Evolutionary conservation across 2,113 vertebrate genomes (phyloP).

Genomic region (Lipophrys pholis): DNA sequence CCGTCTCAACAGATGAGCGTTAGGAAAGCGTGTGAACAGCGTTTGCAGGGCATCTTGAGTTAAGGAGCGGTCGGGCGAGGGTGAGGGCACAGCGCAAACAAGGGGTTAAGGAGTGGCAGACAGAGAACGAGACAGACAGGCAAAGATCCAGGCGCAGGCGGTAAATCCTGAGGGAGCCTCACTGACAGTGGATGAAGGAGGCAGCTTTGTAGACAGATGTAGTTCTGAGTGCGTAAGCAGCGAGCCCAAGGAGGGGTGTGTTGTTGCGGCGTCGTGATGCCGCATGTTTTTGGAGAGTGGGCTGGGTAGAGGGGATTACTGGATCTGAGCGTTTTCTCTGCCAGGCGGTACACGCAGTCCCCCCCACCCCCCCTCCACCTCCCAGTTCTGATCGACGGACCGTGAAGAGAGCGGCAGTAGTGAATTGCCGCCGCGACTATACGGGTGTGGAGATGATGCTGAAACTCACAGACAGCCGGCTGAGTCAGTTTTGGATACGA

Average conservation of each 20-base stretch:
- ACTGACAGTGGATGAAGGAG: slow-evolving; percentile 58
- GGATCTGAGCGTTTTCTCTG: slow-evolving; percentile 34
- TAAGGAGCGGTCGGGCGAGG: slow-evolving; percentile 4
- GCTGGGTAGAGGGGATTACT: slow-evolving; percentile 46
- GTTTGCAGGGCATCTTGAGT: slow-evolving; percentile 31
- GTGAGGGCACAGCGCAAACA: neutral
- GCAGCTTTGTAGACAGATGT: slow-evolving; percentile 62
- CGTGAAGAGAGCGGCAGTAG: slow-evolving; percentile 24
- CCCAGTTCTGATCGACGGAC: slow-evolving; percentile 37
- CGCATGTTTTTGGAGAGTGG: slow-evolving; percentile 38
- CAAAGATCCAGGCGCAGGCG: slow-evolving; percentile 31
- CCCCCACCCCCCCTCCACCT: neutral
- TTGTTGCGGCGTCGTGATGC: slow-evolving; percentile 39
- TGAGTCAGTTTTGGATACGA: slow-evolving; percentile 57
- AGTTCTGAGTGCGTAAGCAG: slow-evolving; percentile 47
- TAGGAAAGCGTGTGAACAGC: slow-evolving; percentile 20
- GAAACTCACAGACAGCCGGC: slow-evolving; percentile 44
- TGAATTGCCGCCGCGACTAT: slow-evolving; percentile 22
- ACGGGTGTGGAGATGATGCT: slow-evolving; percentile 23
- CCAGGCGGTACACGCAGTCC: slow-evolving; percentile 28
- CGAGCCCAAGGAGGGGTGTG: slow-evolving; percentile 38
- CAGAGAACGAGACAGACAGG: slow-evolving; percentile 33
- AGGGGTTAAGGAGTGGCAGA: slow-evolving; percentile 54
- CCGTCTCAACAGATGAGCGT: neutral
- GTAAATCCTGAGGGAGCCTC: slow-evolving; percentile 54